These are phyloP conservation scores for Eleutherodactylus coqui DNA, from an alignment of 2,797 vertebrate genomes.

Conservation along the genomic window DNA sequence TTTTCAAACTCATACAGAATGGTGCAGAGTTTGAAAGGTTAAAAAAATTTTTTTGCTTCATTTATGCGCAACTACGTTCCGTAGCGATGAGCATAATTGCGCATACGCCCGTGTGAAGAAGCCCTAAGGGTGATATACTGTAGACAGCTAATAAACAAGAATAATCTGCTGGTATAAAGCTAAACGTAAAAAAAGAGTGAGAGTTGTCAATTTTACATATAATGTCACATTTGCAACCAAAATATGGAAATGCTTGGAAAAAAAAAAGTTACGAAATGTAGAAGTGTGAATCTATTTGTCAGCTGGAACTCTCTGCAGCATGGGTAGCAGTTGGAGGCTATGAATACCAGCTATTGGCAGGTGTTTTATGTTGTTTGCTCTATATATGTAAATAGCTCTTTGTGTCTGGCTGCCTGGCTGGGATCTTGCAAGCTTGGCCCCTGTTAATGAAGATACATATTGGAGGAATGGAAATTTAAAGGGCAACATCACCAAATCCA, in stretches of 20 bases:
- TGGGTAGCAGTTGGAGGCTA: constrained; percentile 15
- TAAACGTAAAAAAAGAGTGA: background rate
- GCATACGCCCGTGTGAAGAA: no score
- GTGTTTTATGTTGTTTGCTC: constrained; percentile 27
- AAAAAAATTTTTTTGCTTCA: no score
- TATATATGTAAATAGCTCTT: constrained; percentile 27
- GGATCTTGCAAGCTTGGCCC: background rate
- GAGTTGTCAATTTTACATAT: constrained; percentile 4
- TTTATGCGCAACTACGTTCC: no score
- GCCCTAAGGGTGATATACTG: no score
- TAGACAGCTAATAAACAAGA: background rate
- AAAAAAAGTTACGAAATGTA: background rate
- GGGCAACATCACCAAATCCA: background rate
- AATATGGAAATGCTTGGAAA: constrained; percentile 4
- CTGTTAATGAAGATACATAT: constrained; percentile 8
- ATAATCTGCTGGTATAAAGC: background rate
- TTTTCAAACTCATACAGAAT: no score
- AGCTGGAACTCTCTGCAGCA: constrained; percentile 18
- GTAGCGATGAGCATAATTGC: no score
- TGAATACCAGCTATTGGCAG: constrained; percentile 25
- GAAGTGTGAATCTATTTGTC: constrained; percentile 22
- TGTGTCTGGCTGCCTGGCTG: constrained; percentile 31
- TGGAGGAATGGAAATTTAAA: constrained; percentile 12
- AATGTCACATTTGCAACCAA: constrained; percentile 5
- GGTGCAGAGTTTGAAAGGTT: no score